A percentile compares a stretch with the other conserved stretches of the same genome.
Conservation (phyloP, 2,113 vertebrate genomes). For the Oncorhynchus tshawytscha region DNA sequence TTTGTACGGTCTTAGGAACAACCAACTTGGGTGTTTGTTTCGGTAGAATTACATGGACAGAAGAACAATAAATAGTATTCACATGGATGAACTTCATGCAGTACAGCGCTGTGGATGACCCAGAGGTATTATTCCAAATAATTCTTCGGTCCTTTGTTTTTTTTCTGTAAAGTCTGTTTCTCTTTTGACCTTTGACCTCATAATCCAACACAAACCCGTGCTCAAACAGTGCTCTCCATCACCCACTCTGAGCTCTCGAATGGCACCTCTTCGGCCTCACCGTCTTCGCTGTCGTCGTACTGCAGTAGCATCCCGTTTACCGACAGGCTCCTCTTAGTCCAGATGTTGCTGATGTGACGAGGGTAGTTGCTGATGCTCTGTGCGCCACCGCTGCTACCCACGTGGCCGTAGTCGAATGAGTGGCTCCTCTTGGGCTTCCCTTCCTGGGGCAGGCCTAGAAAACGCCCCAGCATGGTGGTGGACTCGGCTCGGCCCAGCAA, state of each 20-base stretch:
- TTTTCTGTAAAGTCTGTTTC: slow-evolving; percentile 68
- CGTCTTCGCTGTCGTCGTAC: slow-evolving; percentile 85
- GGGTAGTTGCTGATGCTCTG: slow-evolving; percentile 85
- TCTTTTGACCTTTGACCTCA: slow-evolving; percentile 69
- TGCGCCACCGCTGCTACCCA: slow-evolving; percentile 59
- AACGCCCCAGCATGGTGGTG: slow-evolving; percentile 76
- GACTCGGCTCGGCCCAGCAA: slow-evolving; percentile 83
- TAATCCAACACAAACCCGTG: slow-evolving; percentile 50
- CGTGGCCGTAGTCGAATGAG: slow-evolving; percentile 97
- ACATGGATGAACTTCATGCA: slow-evolving; percentile 68
- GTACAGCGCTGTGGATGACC: slow-evolving; percentile 40
- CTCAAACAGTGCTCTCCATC: slow-evolving; percentile 95
- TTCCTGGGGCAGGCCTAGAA: slow-evolving; percentile 88
- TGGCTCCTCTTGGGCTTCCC: slow-evolving; percentile 93
- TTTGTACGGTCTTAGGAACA: slow-evolving; percentile 20
- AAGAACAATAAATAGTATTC: slow-evolving; percentile 54
- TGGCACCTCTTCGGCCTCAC: slow-evolving; percentile 78
- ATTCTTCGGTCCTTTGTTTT: slow-evolving; percentile 76
- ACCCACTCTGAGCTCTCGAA: slow-evolving; percentile 94
- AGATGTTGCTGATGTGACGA: slow-evolving; percentile 91
- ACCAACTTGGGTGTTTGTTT: slow-evolving; percentile 28
- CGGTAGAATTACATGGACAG: slow-evolving; percentile 52
- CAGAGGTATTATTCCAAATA: slow-evolving; percentile 46
- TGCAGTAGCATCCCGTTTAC: slow-evolving; percentile 95
- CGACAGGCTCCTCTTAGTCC: slow-evolving; percentile 97